Base-by-base conservation (phyloP, 1,140 invertebrate species). In the Cydia fagiglandana region DNA sequence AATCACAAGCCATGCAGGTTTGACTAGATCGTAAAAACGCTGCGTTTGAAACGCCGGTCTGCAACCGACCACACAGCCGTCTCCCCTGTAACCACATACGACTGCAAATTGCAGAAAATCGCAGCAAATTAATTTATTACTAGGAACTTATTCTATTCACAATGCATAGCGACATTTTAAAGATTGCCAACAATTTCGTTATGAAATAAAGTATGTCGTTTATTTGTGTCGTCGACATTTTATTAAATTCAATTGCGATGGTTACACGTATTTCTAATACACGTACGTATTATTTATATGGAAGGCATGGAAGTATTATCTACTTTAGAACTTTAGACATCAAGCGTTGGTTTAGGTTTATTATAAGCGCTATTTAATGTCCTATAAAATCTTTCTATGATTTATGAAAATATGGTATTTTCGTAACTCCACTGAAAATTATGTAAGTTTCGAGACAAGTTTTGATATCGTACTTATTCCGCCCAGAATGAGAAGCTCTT, bases 91-190 rank as follows among this genome's bases (percentile, higher is more conserved):
- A 68, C 64, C 28, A 68, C 64, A 68, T 68, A 68, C 64, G 64
- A 38, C 64, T 68, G 64, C 30, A 68, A 68, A 68, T 68, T 68
- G 28, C 30, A 68, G 28, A 17, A 68, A 68, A 68, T 68, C 15
- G 64, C 17, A 9, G 24, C 64, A 68, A 68, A 68, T 68, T 68
- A 68, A 68, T 68, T 13, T 68, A 68, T 68, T 68, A 68, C 30
- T 38, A 30, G 64, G 13, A 68, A 68, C 64, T 68, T 68, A 68
- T 38, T 38, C 64, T 68, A 68, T 38, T 38, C 64, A 68, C 30
- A 68, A 68, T n/a, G 64, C 64, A 68, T 68, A 68, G 64, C 64
- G 64, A 68, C 30, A 38, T 68, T 38, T 34, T 68, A 34, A 30
- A 34, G 64, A 68, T 68, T 68, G 30, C 64, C 15, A 38, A 30